phyloP scores from a whole-genome alignment of 2,113 vertebrate species.

The Brachypodius melanocephalos region DNA sequence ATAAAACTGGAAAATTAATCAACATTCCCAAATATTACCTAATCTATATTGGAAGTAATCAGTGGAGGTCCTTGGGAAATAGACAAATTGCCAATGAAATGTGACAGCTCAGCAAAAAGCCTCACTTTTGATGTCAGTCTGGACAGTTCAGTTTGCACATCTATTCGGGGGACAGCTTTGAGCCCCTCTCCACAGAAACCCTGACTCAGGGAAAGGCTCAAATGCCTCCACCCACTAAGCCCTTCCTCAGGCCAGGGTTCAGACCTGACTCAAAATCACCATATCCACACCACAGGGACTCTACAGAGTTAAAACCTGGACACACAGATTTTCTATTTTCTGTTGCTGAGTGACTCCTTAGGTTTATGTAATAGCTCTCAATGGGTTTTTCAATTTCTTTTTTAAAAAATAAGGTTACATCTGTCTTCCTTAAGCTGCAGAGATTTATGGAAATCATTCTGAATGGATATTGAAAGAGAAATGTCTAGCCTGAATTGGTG shows the following conservation, averaged over 20 bases:
- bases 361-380: background rate
- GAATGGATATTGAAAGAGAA: background rate
- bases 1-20: background rate
- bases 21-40: background rate
- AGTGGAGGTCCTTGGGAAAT: background rate
- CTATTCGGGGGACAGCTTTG: background rate
- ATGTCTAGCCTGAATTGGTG: background rate
- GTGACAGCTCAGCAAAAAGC: background rate
- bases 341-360: background rate
- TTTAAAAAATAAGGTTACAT: background rate
- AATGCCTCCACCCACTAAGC: accelerated
- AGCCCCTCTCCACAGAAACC: background rate
- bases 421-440: background rate
- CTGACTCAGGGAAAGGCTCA: background rate
- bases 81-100: background rate
- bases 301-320: background rate
- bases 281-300: background rate
- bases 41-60: background rate
- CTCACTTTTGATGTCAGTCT: background rate
- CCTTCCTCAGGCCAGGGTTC: too few species aligned
- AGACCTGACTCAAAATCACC: background rate
- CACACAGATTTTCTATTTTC: background rate
- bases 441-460: background rate
- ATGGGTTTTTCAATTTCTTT: background rate
- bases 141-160: background rate